Evolutionary conservation across 2,888 invertebrate species (phyloP), one percentile per base, ranked within the genome.

Genomic region (Orchesella flavescens): DNA sequence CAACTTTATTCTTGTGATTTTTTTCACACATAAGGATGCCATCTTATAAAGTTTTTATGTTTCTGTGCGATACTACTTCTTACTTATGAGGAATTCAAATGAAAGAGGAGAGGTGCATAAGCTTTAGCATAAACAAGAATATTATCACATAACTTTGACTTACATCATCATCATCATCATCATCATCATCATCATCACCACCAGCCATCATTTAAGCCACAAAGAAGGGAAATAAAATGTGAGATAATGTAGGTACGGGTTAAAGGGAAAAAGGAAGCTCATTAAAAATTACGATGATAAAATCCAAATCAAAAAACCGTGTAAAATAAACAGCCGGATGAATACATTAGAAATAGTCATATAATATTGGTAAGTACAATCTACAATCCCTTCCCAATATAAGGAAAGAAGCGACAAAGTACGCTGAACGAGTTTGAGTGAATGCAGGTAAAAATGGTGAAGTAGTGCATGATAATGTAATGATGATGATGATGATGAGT

Each of bases 191-290:
- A 53, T n/a, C 46, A 13, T 53, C 53, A 53, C 10, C 53, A n/a
- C 10, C 53, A 53, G 2, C 53, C 13, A 53, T n/a, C 53, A 53
- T 53, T 53, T 53, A n/a, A 53, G 15, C n/a, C n/a, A n/a, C n/a
- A n/a, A n/a, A n/a, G 53, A 53, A n/a, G 10, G 53, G 34, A 34
- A 34, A 34, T 34, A 34, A 34, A 34, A 34, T 34, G 34, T 34
- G 34, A 4, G 34, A 34, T 34, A 34, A 34, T 34, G 34, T 34
- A 57, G 57, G 21, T 10, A 57, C 57, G 57, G 57, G 57, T 57
- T 34, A 34, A 34, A 34, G 34, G 34, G 57, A 57, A 57, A 57
- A 57, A 57, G 57, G 57, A 57, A 57, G 57, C 57, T 57, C 57
- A 57, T 57, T 57, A 57, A 12, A 19, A 57, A 57, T 57, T 57